phyloP scores from a whole-genome alignment of 1,140 invertebrate genomes.

The Leguminivora glycinivorella region DNA sequence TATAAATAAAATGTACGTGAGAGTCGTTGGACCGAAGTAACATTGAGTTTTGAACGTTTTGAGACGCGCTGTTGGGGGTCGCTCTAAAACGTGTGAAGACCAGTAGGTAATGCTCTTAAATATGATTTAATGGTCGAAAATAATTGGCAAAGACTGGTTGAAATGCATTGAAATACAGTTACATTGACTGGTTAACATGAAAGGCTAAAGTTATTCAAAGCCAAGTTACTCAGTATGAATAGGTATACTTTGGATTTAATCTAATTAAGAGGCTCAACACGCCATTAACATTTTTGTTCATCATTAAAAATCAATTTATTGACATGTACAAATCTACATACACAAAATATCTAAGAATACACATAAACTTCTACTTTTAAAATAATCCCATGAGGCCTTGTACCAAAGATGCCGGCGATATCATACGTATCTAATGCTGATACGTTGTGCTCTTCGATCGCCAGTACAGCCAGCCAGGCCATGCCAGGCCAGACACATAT shows the following conservation, averaged over 20 bases:
- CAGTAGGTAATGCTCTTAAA: background rate
- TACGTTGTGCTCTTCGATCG: too few relatives aligned
- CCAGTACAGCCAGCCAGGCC: too few relatives aligned
- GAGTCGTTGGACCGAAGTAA: background rate
- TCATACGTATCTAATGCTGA: too few relatives aligned
- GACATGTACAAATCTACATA: too few relatives aligned
- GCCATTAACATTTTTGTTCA: too few relatives aligned
- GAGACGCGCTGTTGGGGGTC: background rate
- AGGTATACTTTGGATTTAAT: background rate
- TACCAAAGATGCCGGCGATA: too few relatives aligned
- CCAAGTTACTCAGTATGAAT: background rate
- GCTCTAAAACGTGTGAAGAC: background rate
- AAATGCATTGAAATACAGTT: slow-evolving; percentile 4
- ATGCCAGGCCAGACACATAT: too few relatives aligned
- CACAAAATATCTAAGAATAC: too few relatives aligned
- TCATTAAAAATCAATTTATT: too few relatives aligned
- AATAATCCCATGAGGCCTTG: too few relatives aligned
- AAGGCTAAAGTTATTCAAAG: background rate
- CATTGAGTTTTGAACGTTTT: slow-evolving; percentile 6
- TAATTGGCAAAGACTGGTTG: background rate
- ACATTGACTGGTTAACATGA: background rate
- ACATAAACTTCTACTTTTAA: too few relatives aligned
- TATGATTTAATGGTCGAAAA: background rate
- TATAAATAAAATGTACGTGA: background rate
- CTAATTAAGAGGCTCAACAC: too few relatives aligned